Base-by-base conservation (phyloP, 2,797 vertebrate species). In the Florisuga fusca region DNA sequence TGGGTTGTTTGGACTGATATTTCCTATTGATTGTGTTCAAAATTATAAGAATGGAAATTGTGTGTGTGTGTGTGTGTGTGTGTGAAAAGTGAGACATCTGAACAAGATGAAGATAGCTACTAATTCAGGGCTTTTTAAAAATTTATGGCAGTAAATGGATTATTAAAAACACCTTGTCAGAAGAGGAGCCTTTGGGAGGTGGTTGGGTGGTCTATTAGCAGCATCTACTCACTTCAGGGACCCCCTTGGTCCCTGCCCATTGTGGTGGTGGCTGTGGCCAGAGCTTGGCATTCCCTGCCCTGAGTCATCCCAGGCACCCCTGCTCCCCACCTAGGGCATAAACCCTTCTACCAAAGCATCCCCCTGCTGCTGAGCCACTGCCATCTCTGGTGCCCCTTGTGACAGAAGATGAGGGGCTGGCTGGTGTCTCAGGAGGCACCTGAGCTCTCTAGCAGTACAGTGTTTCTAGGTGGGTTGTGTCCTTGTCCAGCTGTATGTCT, bases 381-480 rank as follows among this genome's bases (percentile, higher is more conserved):
- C 53, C 53, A 4, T 15, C 12, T 0, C 26, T 3, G 17, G 17
- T 46, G 4, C 57, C 36, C 7, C 20, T 23, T 12, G 34, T 19
- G 16, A 2, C 7, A 10, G 22, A 31, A 19, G 16, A 38, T 1
- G 12, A n/a, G 74, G 55, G 10, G 2, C 12, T 64, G 31, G 34
- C 1, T 69, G 69, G 16, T 31, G 59, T 23, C 61, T 59, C 3
- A 11, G 51, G 4, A 0, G 0, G 61, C 54, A 15, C 69, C 53
- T 1, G 0, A 4, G 23, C 13, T 1, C 12, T 43, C 84, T 23
- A 19, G 0, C 0, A 15, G 68, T 50, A 4, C 54, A 1, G 4
- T 20, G 46, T 6, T 75, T 63, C 67, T 38, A 10, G 33, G 1
- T 1, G 69, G 51, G 10, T 7, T 23, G 11, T 15, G 15, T 20